Base-by-base conservation (phyloP, 1,140 invertebrate genomes). In the Cheumatopsyche charites region DNA sequence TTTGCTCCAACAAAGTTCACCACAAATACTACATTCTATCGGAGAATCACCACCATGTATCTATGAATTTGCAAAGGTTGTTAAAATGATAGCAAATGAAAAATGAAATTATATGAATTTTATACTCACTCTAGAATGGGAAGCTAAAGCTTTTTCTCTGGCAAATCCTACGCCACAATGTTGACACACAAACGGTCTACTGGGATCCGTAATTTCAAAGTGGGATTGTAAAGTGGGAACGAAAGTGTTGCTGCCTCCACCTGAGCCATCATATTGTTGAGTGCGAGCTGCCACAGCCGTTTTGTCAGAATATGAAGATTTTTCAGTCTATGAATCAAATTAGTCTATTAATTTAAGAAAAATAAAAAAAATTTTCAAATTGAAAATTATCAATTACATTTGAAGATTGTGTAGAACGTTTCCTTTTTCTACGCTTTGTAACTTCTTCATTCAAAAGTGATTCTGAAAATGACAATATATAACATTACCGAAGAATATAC, bases 91-190 rank as follows among this genome's bases (percentile, higher is more conserved):
- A 42, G 42, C 4, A 12, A 41, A 43, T 17, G 12, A 43, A 21
- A 15, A 4, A 42, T 42, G 17, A 55, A 55, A 55, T 19, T 19
- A 47, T n/a, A 47, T 4, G 13, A 63, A 42, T 15, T 1, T 4
- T 42, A 19, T 52, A 58, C 19, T 79, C 68, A 89, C 86, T 78
- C 87, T 85, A 0, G 85, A 79, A 79, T 93, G 92, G 0, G 91
- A 92, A 17, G 89, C 88, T 0, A 93, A 79, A 1, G 92, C 92
- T 78, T 93, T 94, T 78, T 93, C 91, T 26, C 92, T 85, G 0
- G 91, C 91, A 82, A 93, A 94, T 7, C 89, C 88, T 49, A 93
- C 84, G 0, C 92, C 92, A 76, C 92, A 93, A 72, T 90, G 88
- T 58, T 92, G 89, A 72, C 92, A 94, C 2, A 93, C 91, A 77